phyloP scores from a whole-genome alignment of 2,113 vertebrate species.

The Corythoichthys intestinalis region DNA sequence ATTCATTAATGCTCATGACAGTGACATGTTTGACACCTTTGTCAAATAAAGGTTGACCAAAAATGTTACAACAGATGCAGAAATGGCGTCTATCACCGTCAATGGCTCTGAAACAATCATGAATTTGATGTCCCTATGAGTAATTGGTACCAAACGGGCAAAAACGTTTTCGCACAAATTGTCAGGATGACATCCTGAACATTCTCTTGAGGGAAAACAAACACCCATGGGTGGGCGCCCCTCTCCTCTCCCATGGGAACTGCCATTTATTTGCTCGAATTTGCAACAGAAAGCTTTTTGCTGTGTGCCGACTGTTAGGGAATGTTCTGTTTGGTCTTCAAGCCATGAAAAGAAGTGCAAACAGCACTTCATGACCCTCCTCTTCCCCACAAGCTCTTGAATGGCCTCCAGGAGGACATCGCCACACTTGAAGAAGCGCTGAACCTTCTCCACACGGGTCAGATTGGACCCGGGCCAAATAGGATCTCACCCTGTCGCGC shows the following conservation, averaged over 20 bases:
- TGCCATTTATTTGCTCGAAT: constrained; percentile 78
- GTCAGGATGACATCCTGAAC: neutral
- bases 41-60: too few species aligned
- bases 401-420: constrained; percentile 74
- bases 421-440: constrained; percentile 63
- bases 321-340: constrained; percentile 84
- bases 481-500: constrained; percentile 78
- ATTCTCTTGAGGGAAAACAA: neutral
- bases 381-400: constrained; percentile 86
- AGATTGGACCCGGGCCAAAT: constrained; percentile 77
- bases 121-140: too few species aligned
- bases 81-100: too few species aligned
- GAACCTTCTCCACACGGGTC: constrained; percentile 27
- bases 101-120: too few species aligned
- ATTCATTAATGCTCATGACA: too few species aligned
- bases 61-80: too few species aligned
- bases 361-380: constrained; percentile 82
- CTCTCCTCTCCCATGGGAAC: constrained; percentile 70
- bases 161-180: too few species aligned
- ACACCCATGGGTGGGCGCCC: constrained; percentile 28
- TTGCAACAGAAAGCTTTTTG: constrained; percentile 77
- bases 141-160: too few species aligned
- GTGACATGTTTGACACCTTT: too few species aligned
- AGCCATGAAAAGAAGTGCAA: constrained; percentile 91
- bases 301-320: constrained; percentile 85